phyloP scores from a whole-genome alignment of 2,113 vertebrate genomes.

The Ariopsis seemanni region DNA sequence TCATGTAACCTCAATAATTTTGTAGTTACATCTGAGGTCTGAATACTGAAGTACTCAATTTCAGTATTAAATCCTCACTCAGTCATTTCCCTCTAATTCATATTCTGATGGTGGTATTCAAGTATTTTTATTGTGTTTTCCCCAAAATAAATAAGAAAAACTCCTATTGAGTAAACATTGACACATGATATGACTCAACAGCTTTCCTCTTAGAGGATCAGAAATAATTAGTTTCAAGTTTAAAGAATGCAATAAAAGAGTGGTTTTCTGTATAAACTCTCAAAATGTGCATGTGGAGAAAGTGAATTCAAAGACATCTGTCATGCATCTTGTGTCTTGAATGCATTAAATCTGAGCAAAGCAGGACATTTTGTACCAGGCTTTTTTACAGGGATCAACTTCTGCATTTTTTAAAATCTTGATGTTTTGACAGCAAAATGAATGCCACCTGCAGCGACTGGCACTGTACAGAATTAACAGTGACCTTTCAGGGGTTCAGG shows the following conservation, averaged over 20 bases:
- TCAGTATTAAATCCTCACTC: neutral
- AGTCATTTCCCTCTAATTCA: neutral
- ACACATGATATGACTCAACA: too few relatives aligned
- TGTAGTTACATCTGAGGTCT: too few relatives aligned
- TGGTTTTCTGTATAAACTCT: neutral
- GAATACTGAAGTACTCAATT: neutral
- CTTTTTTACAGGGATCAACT: slow-evolving; percentile 12
- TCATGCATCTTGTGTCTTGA: slow-evolving; percentile 43
- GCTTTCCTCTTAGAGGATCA: neutral
- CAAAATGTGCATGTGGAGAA: slow-evolving; percentile 18
- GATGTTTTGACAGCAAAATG: slow-evolving; percentile 50
- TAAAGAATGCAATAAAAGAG: slow-evolving; percentile 16
- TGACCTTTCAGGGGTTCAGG: slow-evolving; percentile 10
- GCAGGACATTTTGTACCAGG: slow-evolving; percentile 37
- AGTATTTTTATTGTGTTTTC: neutral
- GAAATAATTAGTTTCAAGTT: neutral
- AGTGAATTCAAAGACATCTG: slow-evolving; percentile 42
- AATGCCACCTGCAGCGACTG: slow-evolving; percentile 50
- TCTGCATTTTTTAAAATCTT: slow-evolving; percentile 13
- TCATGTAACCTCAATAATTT: neutral
- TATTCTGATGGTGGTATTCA: neutral
- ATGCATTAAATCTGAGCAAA: slow-evolving; percentile 34
- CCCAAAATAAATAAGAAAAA: neutral
- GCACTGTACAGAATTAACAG: slow-evolving; percentile 15
- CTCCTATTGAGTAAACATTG: neutral